phyloP scores from a whole-genome alignment of 53 echinoderm and acorn worm species.

The Pentamera pediparva region DNA sequence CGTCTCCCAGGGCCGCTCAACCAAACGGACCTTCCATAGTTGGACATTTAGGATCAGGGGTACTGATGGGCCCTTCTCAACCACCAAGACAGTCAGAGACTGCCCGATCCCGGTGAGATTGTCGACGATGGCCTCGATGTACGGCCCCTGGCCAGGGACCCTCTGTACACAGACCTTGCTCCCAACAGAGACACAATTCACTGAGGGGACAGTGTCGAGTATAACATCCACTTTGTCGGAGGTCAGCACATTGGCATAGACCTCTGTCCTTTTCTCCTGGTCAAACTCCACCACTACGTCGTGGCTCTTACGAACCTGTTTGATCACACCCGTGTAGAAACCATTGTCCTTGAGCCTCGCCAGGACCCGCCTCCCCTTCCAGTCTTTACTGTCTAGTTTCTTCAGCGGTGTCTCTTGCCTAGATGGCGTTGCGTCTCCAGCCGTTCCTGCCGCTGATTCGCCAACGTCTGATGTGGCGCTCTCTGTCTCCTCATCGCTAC shows the following conservation, averaged over 20 bases:
- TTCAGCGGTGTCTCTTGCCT: constrained; percentile 61
- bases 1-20: constrained; percentile 73
- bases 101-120: constrained; percentile 43
- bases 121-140: constrained; percentile 50
- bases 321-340: constrained; percentile 69
- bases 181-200: constrained; percentile 57
- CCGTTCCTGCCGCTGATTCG: constrained; percentile 1
- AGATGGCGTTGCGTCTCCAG: not conserved
- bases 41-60: constrained; percentile 45
- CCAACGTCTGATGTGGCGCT: constrained; percentile 46
- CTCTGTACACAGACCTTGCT: constrained; percentile 73
- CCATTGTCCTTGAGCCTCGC: constrained; percentile 45
- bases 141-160: constrained; percentile 45
- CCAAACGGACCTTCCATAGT: constrained; percentile 69
- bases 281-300: constrained; percentile 66
- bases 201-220: constrained; percentile 65
- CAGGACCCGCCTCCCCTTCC: constrained; percentile 66
- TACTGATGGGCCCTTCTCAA: not conserved
- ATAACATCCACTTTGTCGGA: constrained; percentile 52
- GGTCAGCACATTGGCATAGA: constrained; percentile 47
- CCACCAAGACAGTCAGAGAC: constrained; percentile 41
- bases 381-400: constrained; percentile 72
- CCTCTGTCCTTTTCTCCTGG: constrained; percentile 35
- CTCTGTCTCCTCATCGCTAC: constrained; percentile 51
- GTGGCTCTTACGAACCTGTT: constrained; percentile 56